Evolutionary conservation across 2,888 invertebrate species (phyloP), one percentile per base, ranked within the genome.

Genomic region (Cotesia congregata): DNA sequence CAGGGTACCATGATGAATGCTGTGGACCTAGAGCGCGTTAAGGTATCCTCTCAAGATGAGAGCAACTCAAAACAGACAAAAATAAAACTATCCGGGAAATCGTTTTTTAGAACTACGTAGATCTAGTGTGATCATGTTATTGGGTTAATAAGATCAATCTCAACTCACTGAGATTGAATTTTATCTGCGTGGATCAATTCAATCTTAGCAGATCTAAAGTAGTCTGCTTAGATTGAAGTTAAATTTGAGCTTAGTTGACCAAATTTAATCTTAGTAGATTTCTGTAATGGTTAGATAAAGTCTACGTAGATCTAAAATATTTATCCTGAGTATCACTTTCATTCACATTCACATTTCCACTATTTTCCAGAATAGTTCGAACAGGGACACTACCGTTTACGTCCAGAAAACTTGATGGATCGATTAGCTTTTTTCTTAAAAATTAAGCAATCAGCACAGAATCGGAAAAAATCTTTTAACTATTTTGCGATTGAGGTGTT

Each of bases 1-100:
- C 99, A 99, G 95, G 99, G 99, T 92, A 98, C 98, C 91, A 99
- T 99, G 94, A 99, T 99, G 99, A 99, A 99, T 93, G 98, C 99
- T 90, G 98, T 99, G 93, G 99, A 99, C 94, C 95, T 99, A 94
- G 98, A 98, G 91, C 93, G 99, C 92, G 99, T 99, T 93, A 99
- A 99, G 97, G 97, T 97, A 96, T 93, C 92, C 86, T 83, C 84
- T 76, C 75, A 68, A 80, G 50, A 50, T 50, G 12, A 50, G 50
- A 50, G 50, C 50, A 50, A 12, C 41, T 71, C 64, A 60, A 67
- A 72, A 65, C 40, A 73, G 41, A 67, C 15, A 74, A 72, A 67
- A 74, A 64, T 17, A 76, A 80, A 71, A 78, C 64, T 71, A 78
- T 30, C 30, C 3, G 30, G 30, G 30, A 30, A 30, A 30, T 30